These are phyloP conservation scores for Trypoxylon attenuatum DNA, from an alignment of 2,888 invertebrate genomes.

Conservation along the genomic window DNA sequence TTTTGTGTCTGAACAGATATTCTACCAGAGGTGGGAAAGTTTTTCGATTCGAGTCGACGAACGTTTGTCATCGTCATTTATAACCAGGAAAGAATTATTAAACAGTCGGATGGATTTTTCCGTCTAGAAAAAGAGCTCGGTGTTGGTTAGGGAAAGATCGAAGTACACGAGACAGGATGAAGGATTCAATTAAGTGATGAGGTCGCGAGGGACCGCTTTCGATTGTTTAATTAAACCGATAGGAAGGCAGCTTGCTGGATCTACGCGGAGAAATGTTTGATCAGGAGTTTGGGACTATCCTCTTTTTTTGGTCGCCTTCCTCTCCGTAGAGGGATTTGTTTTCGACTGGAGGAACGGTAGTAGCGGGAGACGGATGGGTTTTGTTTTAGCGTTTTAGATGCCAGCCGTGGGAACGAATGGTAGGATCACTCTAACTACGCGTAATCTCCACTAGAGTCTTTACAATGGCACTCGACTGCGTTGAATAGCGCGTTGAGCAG, in stretches of 20 bases:
- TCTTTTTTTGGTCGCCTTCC: slow-evolving; percentile 41
- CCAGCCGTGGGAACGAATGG: slow-evolving; percentile 70
- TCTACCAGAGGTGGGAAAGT: no score
- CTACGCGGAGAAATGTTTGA: slow-evolving; percentile 56
- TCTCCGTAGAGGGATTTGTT: slow-evolving; percentile 53
- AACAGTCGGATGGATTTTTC: no score
- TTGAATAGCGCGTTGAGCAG: slow-evolving; percentile 16
- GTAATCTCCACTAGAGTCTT: slow-evolving; percentile 41
- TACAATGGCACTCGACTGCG: slow-evolving; percentile 51
- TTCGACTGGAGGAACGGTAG: slow-evolving; percentile 41
- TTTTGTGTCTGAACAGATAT: no score
- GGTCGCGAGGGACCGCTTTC: slow-evolving; percentile 34
- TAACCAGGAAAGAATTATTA: no score
- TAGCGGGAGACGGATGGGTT: slow-evolving; percentile 53
- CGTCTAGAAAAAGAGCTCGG: no score
- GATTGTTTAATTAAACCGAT: slow-evolving; percentile 44
- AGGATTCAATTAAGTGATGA: not conserved
- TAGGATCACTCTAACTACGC: slow-evolving; percentile 41
- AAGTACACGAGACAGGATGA: not conserved
- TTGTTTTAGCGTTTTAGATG: slow-evolving; percentile 70
- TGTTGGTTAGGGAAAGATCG: not conserved
- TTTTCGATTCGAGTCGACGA: no score
- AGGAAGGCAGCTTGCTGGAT: slow-evolving; percentile 39
- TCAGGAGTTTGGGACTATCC: slow-evolving; percentile 52
- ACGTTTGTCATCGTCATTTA: no score